Evolutionary conservation across 2,113 vertebrate species (phyloP), one percentile per base, ranked within the genome.

Genomic region (Cranoglanis bouderius): DNA sequence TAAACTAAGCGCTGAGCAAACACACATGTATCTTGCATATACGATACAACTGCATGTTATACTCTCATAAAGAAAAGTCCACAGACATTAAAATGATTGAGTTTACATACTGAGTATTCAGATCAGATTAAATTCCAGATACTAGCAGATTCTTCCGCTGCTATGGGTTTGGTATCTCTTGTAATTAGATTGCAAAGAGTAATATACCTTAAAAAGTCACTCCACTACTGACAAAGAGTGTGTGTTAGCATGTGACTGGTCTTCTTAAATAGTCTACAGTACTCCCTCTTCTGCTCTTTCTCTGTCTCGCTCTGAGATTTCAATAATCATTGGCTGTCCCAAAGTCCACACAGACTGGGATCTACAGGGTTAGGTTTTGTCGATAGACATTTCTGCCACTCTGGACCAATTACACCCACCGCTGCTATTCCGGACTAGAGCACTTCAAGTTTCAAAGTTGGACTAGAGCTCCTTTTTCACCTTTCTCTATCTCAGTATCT

Each of bases 371-470:
- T 55, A 55, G 49, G 35, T 35, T n/a, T 65, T n/a, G 61, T 85
- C 83, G 61, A 85, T 67, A 70, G 61, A 85, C 46, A 32, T 63
- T 67, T 86, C 85, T 63, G 55, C 53, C 85, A 32, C 72, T 67
- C 29, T 35, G 61, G 86, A 80, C 75, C 85, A 87, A 65, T 87
- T 87, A 63, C 75, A 72, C 74, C 75, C 55, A 80, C 85, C 12
- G 85, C 85, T 86, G 85, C 70, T 86, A 86, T 80, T 80, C 85
- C 26, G 53, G 72, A 8, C 75, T n/a, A 16, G 46, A 72, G 32
- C 43, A 72, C 84, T 85, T 35, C n/a, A 74, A 14, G 65, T 53
- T 53, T 51, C n/a, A 57, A 49, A 72, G 18, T 13, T 35, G 35
- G 51, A 85, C n/a, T 19, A n/a, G 70, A 75, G 18, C 70, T 43